Conservation (phyloP, 2,113 vertebrate species). For the Candoia aspera region DNA sequence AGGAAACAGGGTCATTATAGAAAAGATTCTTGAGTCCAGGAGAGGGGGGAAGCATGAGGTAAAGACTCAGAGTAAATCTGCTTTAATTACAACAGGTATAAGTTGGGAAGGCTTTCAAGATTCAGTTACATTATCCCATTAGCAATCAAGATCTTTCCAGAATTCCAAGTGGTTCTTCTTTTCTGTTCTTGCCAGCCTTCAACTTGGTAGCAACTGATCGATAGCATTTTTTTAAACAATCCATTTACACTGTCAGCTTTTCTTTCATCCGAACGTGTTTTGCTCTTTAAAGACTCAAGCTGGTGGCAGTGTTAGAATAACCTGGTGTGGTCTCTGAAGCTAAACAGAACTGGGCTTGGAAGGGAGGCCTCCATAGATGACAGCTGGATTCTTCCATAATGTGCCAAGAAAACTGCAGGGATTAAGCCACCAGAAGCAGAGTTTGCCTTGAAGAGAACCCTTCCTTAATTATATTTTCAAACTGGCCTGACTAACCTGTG, state of each 20-base stretch:
- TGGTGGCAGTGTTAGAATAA: neutral
- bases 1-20: neutral
- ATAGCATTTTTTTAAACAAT: neutral
- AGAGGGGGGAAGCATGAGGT: neutral
- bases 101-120: neutral
- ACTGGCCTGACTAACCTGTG: neutral
- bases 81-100: neutral
- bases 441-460: neutral
- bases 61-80: neutral
- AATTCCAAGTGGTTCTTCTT: neutral
- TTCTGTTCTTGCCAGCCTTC: neutral
- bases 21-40: neutral
- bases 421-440: neutral
- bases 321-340: neutral
- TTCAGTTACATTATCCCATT: neutral
- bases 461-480: neutral
- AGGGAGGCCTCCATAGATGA: neutral
- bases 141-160: neutral
- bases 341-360: neutral
- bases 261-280: neutral
- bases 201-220: constrained; percentile 13
- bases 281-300: neutral
- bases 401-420: neutral
- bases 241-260: neutral
- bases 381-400: neutral